Base-by-base conservation (phyloP, 2,113 vertebrate species). In the Leptodactylus fuscus region DNA sequence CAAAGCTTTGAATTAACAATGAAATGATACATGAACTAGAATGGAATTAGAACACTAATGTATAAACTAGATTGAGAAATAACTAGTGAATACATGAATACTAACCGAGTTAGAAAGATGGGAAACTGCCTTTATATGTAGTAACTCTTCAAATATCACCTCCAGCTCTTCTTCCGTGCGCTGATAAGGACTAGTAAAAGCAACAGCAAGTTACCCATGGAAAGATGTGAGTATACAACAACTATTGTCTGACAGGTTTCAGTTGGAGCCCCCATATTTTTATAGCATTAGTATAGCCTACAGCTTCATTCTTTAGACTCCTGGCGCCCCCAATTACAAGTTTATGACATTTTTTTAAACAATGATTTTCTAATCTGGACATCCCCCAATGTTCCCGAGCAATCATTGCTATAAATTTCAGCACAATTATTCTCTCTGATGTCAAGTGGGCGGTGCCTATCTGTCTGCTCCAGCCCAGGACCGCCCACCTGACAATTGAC, bases 101-200 rank as follows among this genome's bases (percentile, higher is more conserved):
- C 96, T 94, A 77, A 99, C 97, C 1, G 96, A 96, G 87, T 94
- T 95, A 87, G 97, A 98, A 78, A 98, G 96, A 85, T 98, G 97
- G 24, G 97, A 96, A 32, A 96, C 96, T 0, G 97, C 97, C 85
- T 98, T 98, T 89, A 98, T 93, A 58, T 99, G 97, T 0, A 98
- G 94, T 60, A 99, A 91, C 90, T 99, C 97, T 91, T 99, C 97
- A 0, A 97, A 99, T 85, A 99, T 98, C 79, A 98, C 94, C 84
- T 98, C 97, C 88, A 98, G 91, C 88, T 99, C 97, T 13, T 98
- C 97, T 0, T 95, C 92, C 0, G 94, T 96, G 87, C 97, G 96
- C 88, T 98, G 97, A 69, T 91, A 94, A 0, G 97, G 97, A 75
- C 97, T 99, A 85, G n/a, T 2, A 0, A 24, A 71, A 32, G 34